These are phyloP conservation scores for Megalops atlanticus DNA, from an alignment of 2,113 vertebrate species.

Conservation along the genomic window DNA sequence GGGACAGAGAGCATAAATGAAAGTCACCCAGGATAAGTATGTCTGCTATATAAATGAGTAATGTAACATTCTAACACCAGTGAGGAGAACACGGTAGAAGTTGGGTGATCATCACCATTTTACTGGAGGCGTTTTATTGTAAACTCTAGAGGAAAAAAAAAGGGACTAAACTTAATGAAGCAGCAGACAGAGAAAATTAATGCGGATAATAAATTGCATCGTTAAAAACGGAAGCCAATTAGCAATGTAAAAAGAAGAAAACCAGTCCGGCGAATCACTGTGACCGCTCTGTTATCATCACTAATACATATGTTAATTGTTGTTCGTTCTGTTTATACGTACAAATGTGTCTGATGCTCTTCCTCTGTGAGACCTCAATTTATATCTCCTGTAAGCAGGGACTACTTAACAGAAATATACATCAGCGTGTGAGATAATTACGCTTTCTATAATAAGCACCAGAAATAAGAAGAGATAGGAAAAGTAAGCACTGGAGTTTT, in stretches of 20 bases:
- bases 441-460: neutral
- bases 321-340: conserved; percentile 69
- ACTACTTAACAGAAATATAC: neutral
- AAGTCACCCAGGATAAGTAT: neutral
- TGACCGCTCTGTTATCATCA: conserved; percentile 43
- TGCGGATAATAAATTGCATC: conserved; percentile 62
- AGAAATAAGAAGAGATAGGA: neutral
- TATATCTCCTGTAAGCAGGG: neutral
- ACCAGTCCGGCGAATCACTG: conserved; percentile 53
- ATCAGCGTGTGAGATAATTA: neutral
- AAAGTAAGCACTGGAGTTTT: no score
- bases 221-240: conserved; percentile 67
- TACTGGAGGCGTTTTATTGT: neutral
- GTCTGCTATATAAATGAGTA: neutral
- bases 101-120: neutral
- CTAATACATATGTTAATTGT: conserved; percentile 67
- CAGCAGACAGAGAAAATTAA: conserved; percentile 65
- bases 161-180: conserved; percentile 38
- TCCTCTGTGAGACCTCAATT: neutral
- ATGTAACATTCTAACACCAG: neutral
- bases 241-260: conserved; percentile 57
- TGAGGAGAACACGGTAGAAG: neutral
- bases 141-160: neutral
- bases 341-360: conserved; percentile 43
- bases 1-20: neutral